Evolutionary conservation across 2,797 vertebrate genomes (phyloP).

Genomic region (Psittacula derbiana): DNA sequence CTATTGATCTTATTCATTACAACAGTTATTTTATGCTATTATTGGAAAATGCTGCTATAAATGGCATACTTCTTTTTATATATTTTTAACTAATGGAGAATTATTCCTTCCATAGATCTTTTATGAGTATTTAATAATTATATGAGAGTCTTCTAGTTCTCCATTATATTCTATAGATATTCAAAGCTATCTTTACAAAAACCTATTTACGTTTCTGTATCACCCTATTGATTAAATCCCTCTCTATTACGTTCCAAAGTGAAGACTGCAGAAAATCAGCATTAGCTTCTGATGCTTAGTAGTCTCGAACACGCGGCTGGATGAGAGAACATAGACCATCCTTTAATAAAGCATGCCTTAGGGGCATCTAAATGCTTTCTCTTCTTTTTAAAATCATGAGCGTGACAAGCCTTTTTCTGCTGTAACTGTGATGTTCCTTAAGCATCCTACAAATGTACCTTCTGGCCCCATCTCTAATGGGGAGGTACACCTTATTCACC

Average conservation of each 20-base stretch:
- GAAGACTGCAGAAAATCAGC: neutral
- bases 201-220: neutral
- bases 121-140: slow-evolving; percentile 10
- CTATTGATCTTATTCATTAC: neutral
- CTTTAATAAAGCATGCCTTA: neutral
- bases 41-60: slow-evolving; percentile 9
- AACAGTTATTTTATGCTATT: neutral
- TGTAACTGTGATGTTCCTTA: neutral
- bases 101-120: neutral
- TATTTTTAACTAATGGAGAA: slow-evolving; percentile 12
- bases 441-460: neutral
- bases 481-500: neutral
- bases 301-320: neutral
- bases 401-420: neutral
- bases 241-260: neutral
- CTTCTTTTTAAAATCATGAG: slow-evolving; percentile 16
- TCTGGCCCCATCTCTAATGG: fast-evolving
- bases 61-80: neutral
- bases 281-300: neutral
- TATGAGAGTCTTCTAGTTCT: neutral
- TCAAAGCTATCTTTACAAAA: neutral
- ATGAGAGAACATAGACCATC: slow-evolving; percentile 26
- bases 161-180: slow-evolving; percentile 26
- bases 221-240: slow-evolving; percentile 20
- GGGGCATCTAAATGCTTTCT: neutral